Percentiles rank a stretch among this genome's conserved stretches.
Conservation (phyloP, 2,888 invertebrate species). For the Gortyna flavago region DNA sequence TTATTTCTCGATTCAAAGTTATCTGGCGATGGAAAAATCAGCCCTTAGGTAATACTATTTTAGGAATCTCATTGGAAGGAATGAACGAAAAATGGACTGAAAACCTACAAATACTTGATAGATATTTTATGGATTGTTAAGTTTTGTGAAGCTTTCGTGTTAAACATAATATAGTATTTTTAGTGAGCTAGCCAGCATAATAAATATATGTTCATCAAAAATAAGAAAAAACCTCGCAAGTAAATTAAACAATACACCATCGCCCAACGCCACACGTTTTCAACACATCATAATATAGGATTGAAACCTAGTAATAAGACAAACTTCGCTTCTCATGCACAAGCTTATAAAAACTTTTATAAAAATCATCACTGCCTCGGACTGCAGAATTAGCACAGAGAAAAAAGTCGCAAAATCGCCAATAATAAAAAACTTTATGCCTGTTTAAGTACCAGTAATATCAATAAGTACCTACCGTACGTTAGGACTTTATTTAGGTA, state of each 20-base stretch:
- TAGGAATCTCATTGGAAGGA: not conserved
- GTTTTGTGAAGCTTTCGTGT: not conserved
- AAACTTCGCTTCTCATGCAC: not conserved
- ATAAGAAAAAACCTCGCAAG: not conserved
- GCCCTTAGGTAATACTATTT: not conserved
- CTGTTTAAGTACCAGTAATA: not conserved
- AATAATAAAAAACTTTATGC: too few relatives aligned
- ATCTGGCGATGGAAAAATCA: too few relatives aligned
- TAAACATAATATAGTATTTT: not conserved
- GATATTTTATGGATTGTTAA: not conserved
- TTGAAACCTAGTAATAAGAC: not conserved
- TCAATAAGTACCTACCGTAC: not conserved
- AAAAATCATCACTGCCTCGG: not conserved
- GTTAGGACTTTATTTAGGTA: not conserved
- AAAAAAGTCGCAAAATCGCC: too few relatives aligned
- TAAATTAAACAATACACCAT: not conserved
- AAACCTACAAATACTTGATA: not conserved
- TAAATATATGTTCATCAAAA: not conserved
- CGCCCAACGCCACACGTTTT: not conserved
- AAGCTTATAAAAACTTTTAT: not conserved
- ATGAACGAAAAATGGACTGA: not conserved
- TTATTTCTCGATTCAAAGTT: too few relatives aligned
- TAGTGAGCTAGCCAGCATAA: not conserved
- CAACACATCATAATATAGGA: too few relatives aligned
- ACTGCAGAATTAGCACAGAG: not conserved